Percentiles rank a stretch among this genome's conserved stretches.
Conservation (phyloP, 2,888 invertebrate genomes). For the Rhyacophila evoluta region DNA sequence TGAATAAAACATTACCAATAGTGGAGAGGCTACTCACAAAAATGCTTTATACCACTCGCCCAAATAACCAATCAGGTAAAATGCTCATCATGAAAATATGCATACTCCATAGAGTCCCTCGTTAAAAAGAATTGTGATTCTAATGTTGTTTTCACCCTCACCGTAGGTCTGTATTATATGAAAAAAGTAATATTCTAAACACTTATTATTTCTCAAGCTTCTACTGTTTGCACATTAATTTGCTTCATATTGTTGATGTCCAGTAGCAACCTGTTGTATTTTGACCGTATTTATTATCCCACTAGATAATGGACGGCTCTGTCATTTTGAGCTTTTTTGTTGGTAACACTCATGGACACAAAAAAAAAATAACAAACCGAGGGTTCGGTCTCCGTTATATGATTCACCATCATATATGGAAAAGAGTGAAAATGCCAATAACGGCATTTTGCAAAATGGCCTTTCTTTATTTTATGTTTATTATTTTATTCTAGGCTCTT, state of each 20-base stretch:
- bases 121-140: neutral
- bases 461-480: slow-evolving; percentile 21
- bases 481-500: slow-evolving; percentile 50
- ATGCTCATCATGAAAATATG: neutral
- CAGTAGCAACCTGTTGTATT: neutral
- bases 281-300: neutral
- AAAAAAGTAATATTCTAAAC: slow-evolving; percentile 5
- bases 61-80: slow-evolving; percentile 10
- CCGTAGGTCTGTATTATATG: neutral
- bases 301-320: neutral
- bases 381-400: neutral
- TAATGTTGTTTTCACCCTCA: neutral
- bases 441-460: neutral
- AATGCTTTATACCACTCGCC: neutral
- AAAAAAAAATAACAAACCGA: slow-evolving; percentile 1
- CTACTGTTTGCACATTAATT: slow-evolving; percentile 2
- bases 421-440: neutral
- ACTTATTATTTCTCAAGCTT: slow-evolving; percentile 5
- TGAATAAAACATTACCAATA: slow-evolving; percentile 2
- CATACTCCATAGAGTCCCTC: neutral
- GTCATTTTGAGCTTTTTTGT: slow-evolving; percentile 12
- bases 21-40: neutral
- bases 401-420: neutral
- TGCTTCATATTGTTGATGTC: neutral
- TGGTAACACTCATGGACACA: neutral